Base-by-base conservation (phyloP, 2,888 invertebrate genomes). In the Schrankia costaestrigalis region DNA sequence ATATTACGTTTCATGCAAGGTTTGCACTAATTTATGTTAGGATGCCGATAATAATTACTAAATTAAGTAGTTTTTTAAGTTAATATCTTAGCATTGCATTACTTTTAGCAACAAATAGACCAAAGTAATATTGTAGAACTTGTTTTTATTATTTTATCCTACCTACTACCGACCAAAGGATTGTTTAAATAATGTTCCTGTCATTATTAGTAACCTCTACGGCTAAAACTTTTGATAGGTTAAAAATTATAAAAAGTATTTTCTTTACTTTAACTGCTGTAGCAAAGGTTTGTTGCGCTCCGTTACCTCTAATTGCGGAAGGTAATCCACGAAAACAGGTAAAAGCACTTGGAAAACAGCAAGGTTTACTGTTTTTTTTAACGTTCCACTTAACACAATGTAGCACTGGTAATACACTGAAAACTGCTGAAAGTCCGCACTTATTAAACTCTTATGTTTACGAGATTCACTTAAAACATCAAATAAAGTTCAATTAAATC, bases 241-340 rank as follows among this genome's bases (percentile, higher is more conserved):
- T 35, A 44, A 36, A 39, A 37, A 25, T 28, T 25, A 22, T 21
- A 35, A 37, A 50, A 62, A 53, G 56, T 57, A 56, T 33, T 36
- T 46, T 43, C 40, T 39, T 47, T 44, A 33, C 37, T 51, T 44
- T 69, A 64, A 71, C 71, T 71, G 68, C 71, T 67, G 73, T 66
- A 71, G 63, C 70, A 57, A 55, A 56, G 46, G 56, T 54, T 57
- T 46, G 53, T 52, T 51, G 57, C 57, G 73, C 75, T 76, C 64
- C 60, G 74, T 64, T 81, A 80, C 73, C 71, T 71, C 60, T 59
- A 64, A 47, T 67, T 70, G 66, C 70, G 67, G 64, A 71, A 65
- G 58, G 71, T 65, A 66, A 42, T 61, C 55, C 62, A 71, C 67
- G 52, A 69, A 77, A 74, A 70, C 61, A 61, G 55, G 71, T 70